phyloP scores from a whole-genome alignment of 2,888 invertebrate genomes.

The Abrostola tripartita region DNA sequence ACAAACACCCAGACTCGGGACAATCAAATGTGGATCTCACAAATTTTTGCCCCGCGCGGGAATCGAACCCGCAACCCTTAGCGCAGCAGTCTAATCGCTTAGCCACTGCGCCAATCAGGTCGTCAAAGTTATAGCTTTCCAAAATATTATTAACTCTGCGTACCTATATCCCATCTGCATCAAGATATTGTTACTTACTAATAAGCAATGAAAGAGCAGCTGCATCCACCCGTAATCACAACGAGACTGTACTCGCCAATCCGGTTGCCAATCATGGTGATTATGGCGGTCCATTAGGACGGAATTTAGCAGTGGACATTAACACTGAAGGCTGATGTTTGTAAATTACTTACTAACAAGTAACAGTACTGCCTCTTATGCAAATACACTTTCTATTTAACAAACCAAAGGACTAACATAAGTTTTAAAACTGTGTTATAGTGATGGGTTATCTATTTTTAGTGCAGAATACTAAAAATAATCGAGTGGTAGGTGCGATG shows the following conservation, averaged over 20 bases:
- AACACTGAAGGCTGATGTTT: not conserved
- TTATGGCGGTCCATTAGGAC: not conserved
- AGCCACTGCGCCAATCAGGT: too few relatives aligned
- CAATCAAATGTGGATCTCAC: too few relatives aligned
- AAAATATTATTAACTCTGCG: not conserved
- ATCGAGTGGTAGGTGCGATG: constrained; percentile 49
- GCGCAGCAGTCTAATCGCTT: too few relatives aligned
- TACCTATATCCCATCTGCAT: not conserved
- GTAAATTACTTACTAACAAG: not conserved
- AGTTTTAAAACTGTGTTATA: constrained; percentile 6
- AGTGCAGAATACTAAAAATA: constrained; percentile 52
- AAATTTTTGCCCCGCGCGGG: too few relatives aligned
- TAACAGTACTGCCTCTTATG: not conserved
- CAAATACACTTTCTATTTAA: constrained; percentile 11
- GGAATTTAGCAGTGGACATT: not conserved
- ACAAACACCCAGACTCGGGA: too few relatives aligned
- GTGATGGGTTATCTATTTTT: constrained; percentile 37
- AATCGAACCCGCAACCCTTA: too few relatives aligned
- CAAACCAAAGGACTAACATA: not conserved
- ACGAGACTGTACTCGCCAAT: not conserved
- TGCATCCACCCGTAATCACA: constrained; percentile 2
- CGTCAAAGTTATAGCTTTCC: too few relatives aligned
- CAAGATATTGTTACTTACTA: not conserved
- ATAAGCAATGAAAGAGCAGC: not conserved
- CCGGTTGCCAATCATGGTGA: not conserved